phyloP scores from a whole-genome alignment of 1,140 invertebrate genomes.

The Octopus bimaculoides region DNA sequence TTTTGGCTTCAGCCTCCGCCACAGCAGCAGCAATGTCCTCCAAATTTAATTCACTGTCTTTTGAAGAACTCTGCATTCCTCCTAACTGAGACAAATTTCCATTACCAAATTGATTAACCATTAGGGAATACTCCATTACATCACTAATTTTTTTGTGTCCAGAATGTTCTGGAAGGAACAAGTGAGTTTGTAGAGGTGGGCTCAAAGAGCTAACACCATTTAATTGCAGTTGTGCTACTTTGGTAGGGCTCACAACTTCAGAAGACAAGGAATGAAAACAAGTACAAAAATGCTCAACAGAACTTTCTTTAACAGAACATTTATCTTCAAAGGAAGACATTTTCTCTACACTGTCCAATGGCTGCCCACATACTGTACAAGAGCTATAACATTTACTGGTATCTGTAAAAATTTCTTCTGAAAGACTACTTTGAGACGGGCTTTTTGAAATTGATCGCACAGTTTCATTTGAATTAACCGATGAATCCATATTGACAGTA shows the following conservation, averaged over 20 bases:
- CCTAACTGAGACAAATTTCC: background rate
- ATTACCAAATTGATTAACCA: background rate
- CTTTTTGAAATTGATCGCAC: background rate
- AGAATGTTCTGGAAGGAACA: background rate
- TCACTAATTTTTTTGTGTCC: background rate
- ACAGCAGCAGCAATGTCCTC: background rate
- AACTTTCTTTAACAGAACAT: background rate
- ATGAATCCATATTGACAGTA: background rate
- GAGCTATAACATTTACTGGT: background rate
- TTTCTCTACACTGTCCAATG: background rate
- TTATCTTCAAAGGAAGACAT: background rate
- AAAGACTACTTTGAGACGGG: background rate
- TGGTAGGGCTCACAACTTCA: background rate
- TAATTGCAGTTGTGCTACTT: background rate
- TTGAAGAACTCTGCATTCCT: background rate
- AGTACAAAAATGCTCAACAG: background rate
- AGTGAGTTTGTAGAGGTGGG: background rate
- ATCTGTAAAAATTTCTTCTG: background rate
- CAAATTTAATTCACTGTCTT: background rate
- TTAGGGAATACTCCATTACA: slow-evolving; percentile 9
- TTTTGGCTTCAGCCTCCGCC: background rate
- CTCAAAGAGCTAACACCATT: background rate
- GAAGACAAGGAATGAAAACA: background rate
- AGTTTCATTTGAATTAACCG: background rate
- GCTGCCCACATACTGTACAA: background rate